phyloP scores from a whole-genome alignment of 2,888 invertebrate genomes.

The Calliopum simillimum region DNA sequence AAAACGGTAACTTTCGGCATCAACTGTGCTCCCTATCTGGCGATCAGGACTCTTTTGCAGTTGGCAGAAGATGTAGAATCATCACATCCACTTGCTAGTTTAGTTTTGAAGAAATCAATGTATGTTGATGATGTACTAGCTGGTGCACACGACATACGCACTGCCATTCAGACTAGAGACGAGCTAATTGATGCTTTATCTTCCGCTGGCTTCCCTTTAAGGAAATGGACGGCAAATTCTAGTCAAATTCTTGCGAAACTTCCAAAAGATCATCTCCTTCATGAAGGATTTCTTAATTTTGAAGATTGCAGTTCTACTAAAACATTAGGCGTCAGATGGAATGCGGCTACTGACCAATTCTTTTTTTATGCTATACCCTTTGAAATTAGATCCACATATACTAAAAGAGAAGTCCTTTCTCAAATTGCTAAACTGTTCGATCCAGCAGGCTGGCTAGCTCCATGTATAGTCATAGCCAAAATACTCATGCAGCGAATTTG shows the following conservation, averaged over 20 bases:
- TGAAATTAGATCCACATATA: not conserved
- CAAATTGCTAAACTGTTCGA: not conserved
- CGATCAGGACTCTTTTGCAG: not conserved
- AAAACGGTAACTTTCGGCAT: not conserved
- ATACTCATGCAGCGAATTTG: slow-evolving; percentile 23
- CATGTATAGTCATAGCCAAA: slow-evolving; percentile 12
- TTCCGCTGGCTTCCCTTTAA: slow-evolving; percentile 17
- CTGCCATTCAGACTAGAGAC: slow-evolving; percentile 11
- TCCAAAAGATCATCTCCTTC: slow-evolving; percentile 1
- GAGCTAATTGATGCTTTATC: slow-evolving; percentile 19
- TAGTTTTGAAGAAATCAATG: slow-evolving; percentile 4
- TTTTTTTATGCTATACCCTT: not conserved
- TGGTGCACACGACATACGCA: slow-evolving; percentile 10
- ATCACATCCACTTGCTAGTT: too few relatives aligned
- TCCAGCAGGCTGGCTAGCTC: slow-evolving; percentile 15
- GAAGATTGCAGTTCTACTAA: slow-evolving; percentile 11
- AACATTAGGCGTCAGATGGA: slow-evolving; percentile 33
- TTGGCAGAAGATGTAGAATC: too few relatives aligned
- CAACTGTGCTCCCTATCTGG: not conserved
- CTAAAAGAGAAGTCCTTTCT: not conserved
- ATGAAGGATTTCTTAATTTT: slow-evolving; percentile 7
- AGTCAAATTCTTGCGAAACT: slow-evolving; percentile 15
- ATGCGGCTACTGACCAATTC: slow-evolving; percentile 23
- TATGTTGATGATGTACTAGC: slow-evolving; percentile 28
- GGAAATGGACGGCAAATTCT: slow-evolving; percentile 25